These are phyloP conservation scores for Lindbergichthys nudifrons DNA, from an alignment of 2,797 vertebrate species.

Conservation along the genomic window DNA sequence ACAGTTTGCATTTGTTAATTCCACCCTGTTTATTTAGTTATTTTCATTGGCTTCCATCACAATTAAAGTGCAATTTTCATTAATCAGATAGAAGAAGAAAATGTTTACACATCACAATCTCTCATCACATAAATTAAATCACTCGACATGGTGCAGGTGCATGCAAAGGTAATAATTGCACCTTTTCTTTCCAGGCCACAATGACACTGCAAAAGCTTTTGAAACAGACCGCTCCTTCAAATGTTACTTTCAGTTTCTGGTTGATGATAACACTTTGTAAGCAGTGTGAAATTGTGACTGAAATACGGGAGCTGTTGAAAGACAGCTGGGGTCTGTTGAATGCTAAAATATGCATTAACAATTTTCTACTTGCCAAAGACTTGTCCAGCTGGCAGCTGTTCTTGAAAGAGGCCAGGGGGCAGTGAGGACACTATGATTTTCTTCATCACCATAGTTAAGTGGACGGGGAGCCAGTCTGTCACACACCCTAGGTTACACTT, in stretches of 20 bases:
- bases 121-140: not conserved
- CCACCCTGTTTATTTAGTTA: not conserved
- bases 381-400: not conserved
- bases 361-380: slow-evolving; percentile 1
- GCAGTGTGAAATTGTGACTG: not conserved
- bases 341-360: slow-evolving; percentile 22
- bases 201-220: too few species aligned
- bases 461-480: slow-evolving; percentile 1
- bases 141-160: not conserved
- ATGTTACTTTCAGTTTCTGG: not conserved
- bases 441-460: slow-evolving; percentile 27
- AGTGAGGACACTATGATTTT: slow-evolving; percentile 32
- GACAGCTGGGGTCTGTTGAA: not conserved
- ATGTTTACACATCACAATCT: not conserved
- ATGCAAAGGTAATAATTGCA: too few species aligned
- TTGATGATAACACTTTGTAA: not conserved
- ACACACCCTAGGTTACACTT: slow-evolving; percentile 8
- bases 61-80: not conserved
- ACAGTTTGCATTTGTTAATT: not conserved
- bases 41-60: not conserved
- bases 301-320: not conserved
- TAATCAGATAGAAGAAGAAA: not conserved
- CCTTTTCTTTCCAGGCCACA: too few species aligned
- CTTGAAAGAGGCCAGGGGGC: not conserved
- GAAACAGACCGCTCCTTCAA: too few species aligned